A percentile compares a stretch with the other conserved stretches of the same genome.
Evolutionary conservation across 2,888 invertebrate species (phyloP).

Genomic region (Steinernema carpocapsae): DNA sequence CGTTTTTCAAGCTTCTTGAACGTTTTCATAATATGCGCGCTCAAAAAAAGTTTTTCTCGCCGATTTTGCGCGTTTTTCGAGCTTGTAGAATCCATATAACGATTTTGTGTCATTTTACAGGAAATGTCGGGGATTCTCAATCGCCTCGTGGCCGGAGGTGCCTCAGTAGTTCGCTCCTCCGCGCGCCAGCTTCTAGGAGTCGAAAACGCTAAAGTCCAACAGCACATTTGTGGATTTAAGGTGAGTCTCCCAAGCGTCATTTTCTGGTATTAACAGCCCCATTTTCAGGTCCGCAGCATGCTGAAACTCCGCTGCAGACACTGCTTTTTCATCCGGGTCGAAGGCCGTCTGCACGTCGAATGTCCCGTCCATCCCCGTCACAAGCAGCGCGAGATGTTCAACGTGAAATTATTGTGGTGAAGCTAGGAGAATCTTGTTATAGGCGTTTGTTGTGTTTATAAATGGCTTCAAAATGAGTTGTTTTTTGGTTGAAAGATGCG

Average conservation of each 20-base stretch:
- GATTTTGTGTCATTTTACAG: not conserved
- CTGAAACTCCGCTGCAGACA: slow-evolving; percentile 60
- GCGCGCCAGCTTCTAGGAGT: slow-evolving; percentile 10
- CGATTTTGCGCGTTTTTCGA: no score
- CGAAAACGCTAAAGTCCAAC: not conserved
- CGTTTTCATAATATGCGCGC: no score
- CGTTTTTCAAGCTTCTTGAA: no score
- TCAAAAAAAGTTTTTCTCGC: no score
- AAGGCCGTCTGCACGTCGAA: slow-evolving; percentile 63
- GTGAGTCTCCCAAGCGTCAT: not conserved
- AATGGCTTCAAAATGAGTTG: no score
- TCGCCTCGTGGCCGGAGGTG: slow-evolving; percentile 9
- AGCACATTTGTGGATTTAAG: slow-evolving; percentile 26
- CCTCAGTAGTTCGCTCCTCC: slow-evolving; percentile 7
- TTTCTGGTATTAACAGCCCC: not conserved
- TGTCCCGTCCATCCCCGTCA: slow-evolving; percentile 61
- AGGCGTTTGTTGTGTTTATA: not conserved
- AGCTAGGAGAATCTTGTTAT: not conserved
- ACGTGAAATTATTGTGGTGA: slow-evolving; percentile 59
- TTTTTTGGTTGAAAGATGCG: no score
- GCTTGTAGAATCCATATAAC: no score
- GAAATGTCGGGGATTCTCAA: slow-evolving; percentile 12
- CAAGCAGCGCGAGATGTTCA: slow-evolving; percentile 59
- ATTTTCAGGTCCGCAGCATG: slow-evolving; percentile 39
- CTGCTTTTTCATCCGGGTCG: slow-evolving; percentile 61